phyloP scores from a whole-genome alignment of 1,140 invertebrate species.

The Trichogramma pretiosum region DNA sequence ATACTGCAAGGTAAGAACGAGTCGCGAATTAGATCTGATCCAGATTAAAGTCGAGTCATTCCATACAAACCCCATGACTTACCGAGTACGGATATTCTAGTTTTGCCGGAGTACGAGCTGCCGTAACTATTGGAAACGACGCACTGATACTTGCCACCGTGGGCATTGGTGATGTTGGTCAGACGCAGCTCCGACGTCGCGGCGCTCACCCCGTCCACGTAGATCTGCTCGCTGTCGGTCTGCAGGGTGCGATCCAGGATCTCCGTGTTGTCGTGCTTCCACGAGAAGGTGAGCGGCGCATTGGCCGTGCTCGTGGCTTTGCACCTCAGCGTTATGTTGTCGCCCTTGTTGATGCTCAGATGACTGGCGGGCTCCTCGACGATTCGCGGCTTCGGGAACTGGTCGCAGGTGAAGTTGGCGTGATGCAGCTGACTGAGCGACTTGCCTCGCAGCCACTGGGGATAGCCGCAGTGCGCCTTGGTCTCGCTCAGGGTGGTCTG shows the following conservation, averaged over 20 bases:
- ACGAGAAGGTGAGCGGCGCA: conserved; percentile 61
- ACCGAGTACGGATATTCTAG: conserved; percentile 77
- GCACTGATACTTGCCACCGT: conserved; percentile 88
- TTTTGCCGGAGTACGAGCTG: conserved; percentile 78
- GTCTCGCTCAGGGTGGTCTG: conserved; percentile 36
- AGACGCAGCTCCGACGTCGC: conserved; percentile 64
- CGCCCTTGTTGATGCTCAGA: conserved; percentile 75
- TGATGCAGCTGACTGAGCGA: conserved; percentile 56
- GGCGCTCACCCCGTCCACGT: conserved; percentile 46
- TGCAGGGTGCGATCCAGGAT: conserved; percentile 41
- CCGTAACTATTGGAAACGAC: conserved; percentile 84
- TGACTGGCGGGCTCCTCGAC: conserved; percentile 70
- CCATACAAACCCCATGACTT: conserved; percentile 26
- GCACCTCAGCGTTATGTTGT: conserved; percentile 73
- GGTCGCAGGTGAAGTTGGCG: conserved; percentile 70
- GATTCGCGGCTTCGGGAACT: conserved; percentile 78
- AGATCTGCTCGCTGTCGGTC: conserved; percentile 26
- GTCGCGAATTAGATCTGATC: not conserved
- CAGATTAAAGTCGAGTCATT: not conserved
- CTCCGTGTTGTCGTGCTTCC: conserved; percentile 84
- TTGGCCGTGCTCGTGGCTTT: conserved; percentile 58
- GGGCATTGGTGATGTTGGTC: conserved; percentile 59
- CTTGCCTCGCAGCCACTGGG: conserved; percentile 59
- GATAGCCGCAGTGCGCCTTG: conserved; percentile 68
- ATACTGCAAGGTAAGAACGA: conserved; percentile 57